These are phyloP conservation scores for Penaeus chinensis DNA, from an alignment of 1,140 invertebrate genomes.

Conservation along the genomic window DNA sequence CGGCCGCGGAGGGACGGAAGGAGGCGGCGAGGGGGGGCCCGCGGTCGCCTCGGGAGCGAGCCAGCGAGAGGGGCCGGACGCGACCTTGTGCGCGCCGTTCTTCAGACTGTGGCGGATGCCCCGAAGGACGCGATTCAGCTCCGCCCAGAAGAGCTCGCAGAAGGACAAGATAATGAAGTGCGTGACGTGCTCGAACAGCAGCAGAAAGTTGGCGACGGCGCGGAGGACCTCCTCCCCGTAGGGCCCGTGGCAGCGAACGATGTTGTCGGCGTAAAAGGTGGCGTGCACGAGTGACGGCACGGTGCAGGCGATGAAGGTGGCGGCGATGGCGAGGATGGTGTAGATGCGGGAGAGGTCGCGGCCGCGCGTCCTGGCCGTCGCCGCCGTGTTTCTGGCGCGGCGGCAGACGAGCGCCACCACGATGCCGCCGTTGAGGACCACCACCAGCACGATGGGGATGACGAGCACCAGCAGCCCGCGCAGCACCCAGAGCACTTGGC, in stretches of 20 bases:
- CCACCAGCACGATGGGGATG: conserved; percentile 29
- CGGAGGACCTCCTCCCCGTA: conserved; percentile 42
- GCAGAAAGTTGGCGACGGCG: conserved; percentile 39
- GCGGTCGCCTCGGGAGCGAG: background rate
- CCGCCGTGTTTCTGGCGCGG: background rate
- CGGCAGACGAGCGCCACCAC: conserved; percentile 16
- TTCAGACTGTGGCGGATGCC: background rate
- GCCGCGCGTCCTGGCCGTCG: conserved; percentile 23
- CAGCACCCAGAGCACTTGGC: conserved; percentile 11
- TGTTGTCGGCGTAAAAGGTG: conserved; percentile 26
- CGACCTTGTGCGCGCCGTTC: background rate
- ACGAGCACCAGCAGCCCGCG: conserved; percentile 26
- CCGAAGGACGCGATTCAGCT: background rate
- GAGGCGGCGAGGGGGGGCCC: too few relatives aligned
- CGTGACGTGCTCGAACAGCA: conserved; percentile 36
- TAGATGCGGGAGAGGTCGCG: conserved; percentile 47
- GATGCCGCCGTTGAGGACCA: conserved; percentile 31
- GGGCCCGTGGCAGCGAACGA: conserved; percentile 33
- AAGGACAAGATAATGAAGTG: conserved; percentile 31
- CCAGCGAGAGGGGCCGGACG: background rate
- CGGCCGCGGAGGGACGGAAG: too few relatives aligned
- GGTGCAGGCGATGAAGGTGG: conserved; percentile 30
- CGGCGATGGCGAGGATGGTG: conserved; percentile 35
- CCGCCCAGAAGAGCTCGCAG: conserved; percentile 27
- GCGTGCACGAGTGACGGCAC: conserved; percentile 25